Evolutionary conservation across 2,113 vertebrate species (phyloP).

Genomic region (Sebastes fasciatus): DNA sequence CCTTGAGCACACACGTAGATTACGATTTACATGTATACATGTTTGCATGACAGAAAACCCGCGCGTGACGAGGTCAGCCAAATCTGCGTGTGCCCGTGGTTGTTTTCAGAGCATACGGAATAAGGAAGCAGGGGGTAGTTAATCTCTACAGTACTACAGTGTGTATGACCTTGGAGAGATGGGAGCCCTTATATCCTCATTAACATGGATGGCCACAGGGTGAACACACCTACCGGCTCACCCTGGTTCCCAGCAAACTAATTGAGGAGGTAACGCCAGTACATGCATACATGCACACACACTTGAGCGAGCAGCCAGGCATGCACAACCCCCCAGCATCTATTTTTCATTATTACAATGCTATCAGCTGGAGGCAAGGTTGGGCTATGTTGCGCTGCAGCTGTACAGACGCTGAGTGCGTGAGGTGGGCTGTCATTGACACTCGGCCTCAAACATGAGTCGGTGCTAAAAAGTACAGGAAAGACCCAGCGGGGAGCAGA

Average conservation of each 20-base stretch:
- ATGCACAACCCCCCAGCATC: conserved; percentile 52
- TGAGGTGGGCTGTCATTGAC: conserved; percentile 71
- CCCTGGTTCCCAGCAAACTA: conserved; percentile 34
- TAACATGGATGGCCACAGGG: conserved; percentile 73
- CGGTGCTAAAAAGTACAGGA: conserved; percentile 49
- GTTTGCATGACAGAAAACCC: conserved; percentile 25
- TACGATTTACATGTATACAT: not conserved
- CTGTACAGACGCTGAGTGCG: conserved; percentile 46
- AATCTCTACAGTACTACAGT: conserved; percentile 64
- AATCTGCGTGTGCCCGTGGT: conserved; percentile 32
- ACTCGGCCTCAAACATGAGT: conserved; percentile 62
- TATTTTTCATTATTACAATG: conserved; percentile 72
- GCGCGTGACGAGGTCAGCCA: conserved; percentile 34
- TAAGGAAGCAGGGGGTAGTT: conserved; percentile 51
- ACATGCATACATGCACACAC: conserved; percentile 17
- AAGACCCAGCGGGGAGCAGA: conserved; percentile 47
- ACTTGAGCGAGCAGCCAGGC: conserved; percentile 14
- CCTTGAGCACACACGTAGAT: not conserved
- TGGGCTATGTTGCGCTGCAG: conserved; percentile 39
- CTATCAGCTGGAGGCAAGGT: conserved; percentile 72
- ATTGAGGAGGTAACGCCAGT: conserved; percentile 29
- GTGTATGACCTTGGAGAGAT: conserved; percentile 72
- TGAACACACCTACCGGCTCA: conserved; percentile 51
- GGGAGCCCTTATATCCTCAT: conserved; percentile 68
- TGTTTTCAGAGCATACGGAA: conserved; percentile 47